Conservation (phyloP, 1,140 invertebrate genomes). For the Anoplophora glabripennis region DNA sequence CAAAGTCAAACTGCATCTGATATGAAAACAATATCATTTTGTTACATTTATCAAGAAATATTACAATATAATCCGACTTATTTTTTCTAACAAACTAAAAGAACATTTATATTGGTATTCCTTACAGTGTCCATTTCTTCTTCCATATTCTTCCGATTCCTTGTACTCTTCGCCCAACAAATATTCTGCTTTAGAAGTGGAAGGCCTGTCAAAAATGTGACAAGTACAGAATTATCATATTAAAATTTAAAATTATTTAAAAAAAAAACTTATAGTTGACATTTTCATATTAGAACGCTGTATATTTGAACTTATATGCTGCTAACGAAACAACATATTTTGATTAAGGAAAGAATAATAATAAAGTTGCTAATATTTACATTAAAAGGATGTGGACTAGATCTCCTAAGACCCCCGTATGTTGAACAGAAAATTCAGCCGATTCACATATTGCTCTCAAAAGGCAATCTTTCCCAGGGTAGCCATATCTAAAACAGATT, state of each 20-base stretch:
- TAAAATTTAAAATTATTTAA: not conserved
- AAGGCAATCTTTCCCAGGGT: constrained; percentile 52
- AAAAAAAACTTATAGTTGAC: not conserved
- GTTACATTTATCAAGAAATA: too few relatives aligned
- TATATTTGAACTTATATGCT: too few relatives aligned
- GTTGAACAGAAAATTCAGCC: constrained; percentile 44
- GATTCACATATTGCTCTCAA: constrained; percentile 53
- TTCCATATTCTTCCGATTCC: constrained; percentile 47
- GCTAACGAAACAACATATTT: too few relatives aligned
- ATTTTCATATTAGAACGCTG: too few relatives aligned
- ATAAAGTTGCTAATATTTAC: constrained; percentile 43
- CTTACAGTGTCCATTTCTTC: constrained; percentile 43
- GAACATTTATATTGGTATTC: constrained; percentile 44
- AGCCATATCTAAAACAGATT: constrained; percentile 46
- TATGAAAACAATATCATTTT: too few relatives aligned
- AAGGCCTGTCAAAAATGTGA: constrained; percentile 48
- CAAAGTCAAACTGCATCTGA: too few relatives aligned
- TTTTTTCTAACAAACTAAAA: constrained; percentile 48
- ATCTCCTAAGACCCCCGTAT: constrained; percentile 53
- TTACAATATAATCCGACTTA: constrained; percentile 37
- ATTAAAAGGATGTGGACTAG: constrained; percentile 54
- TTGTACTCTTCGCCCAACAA: constrained; percentile 46
- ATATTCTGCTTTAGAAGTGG: constrained; percentile 46
- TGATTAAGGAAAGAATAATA: not conserved
- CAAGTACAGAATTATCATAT: constrained; percentile 1